Evolutionary conservation across 1,140 invertebrate genomes (phyloP), one percentile per base, ranked within the genome.

Genomic region (Sycophila sp.): DNA sequence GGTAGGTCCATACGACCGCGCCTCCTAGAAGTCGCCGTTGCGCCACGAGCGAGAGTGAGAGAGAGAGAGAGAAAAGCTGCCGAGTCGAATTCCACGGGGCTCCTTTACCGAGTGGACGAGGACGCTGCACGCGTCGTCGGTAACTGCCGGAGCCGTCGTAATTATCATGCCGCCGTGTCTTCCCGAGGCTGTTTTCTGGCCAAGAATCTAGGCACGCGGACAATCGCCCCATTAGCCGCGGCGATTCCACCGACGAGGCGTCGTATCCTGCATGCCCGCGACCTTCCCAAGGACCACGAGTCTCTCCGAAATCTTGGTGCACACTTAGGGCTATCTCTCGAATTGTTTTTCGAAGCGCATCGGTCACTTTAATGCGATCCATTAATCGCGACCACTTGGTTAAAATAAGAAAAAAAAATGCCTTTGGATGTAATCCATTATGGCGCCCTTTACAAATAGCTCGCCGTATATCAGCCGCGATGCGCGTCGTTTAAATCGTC

Each of bases 201-300:
- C 17, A 42, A n/a, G 40, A 42, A 42, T 42, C 40, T 42, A 15
- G 6, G 40, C 6, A n/a, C 36, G 28, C 28, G 60, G 60, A 56
- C 49, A 75, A 75, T 75, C 72, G 68, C 59, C 66, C 69, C 72
- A 75, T 75, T 75, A 75, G 74, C 67, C 73, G n/a, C n/a, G 73
- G 19, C 74, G 69, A 78, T 77, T 79, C 66, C 73, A 79, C 67
- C 74, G 71, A 78, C 72, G 71, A 71, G 71, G 49, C 1, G 5
- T 26, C 1, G 1, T 15, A 15, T 15, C 38, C 15, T 24, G 30
- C n/a, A 2, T n/a, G 10, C 8, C 7, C 58, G 19, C 40, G 24
- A 60, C 38, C 40, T 45, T 45, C n/a, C 26, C 38, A 45, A 60
- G 15, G 22, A 17, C 38, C n/a, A 10, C 11, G 19, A 34, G 11